Evolutionary conservation across 2,113 vertebrate genomes (phyloP).

Genomic region (Cygnus buccinator): DNA sequence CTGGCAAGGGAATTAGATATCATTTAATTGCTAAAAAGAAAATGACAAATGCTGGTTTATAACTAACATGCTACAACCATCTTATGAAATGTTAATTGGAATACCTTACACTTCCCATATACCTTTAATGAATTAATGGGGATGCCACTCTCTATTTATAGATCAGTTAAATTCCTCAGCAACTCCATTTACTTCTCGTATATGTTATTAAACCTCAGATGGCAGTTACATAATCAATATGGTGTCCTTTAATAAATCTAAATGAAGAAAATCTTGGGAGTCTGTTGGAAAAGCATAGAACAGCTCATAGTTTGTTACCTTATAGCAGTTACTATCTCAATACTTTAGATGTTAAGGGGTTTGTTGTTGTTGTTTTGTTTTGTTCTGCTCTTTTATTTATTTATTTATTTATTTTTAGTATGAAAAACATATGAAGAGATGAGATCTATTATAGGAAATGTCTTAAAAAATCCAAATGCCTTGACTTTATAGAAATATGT

Average conservation of each 20-base stretch:
- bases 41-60: conserved; percentile 74
- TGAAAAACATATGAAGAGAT: neutral
- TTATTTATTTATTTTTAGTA: neutral
- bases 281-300: neutral
- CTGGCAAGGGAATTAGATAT: conserved; percentile 63
- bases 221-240: conserved; percentile 73
- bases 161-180: conserved; percentile 57
- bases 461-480: neutral
- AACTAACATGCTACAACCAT: conserved; percentile 66
- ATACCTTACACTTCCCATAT: conserved; percentile 61
- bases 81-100: conserved; percentile 76
- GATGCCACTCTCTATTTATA: conserved; percentile 74
- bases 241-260: conserved; percentile 64
- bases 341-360: neutral
- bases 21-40: conserved; percentile 71
- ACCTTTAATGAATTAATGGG: conserved; percentile 76
- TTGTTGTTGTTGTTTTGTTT: neutral
- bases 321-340: neutral
- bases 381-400: neutral
- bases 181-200: conserved; percentile 67
- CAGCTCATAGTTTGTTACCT: neutral
- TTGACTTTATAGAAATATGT: conserved; percentile 26
- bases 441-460: neutral
- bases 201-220: conserved; percentile 70
- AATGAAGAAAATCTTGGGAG: conserved; percentile 56